phyloP scores from a whole-genome alignment of 2,888 invertebrate species.

The Agrotis clavis region DNA sequence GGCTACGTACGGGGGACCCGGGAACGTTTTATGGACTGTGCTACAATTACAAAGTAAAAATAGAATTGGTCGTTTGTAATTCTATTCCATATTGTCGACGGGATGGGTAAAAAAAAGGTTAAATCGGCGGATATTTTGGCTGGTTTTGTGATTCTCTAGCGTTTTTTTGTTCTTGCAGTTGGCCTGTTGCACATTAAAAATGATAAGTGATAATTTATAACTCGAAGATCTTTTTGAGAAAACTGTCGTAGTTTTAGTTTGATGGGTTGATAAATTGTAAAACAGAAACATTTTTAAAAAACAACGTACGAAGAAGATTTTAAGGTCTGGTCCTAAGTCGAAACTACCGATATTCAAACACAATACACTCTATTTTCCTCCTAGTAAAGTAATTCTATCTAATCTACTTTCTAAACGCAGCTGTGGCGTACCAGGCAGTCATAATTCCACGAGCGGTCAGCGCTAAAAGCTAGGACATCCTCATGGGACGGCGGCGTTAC shows the following conservation, averaged over 20 bases:
- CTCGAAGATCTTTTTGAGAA: too few relatives aligned
- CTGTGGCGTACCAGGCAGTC: conserved; percentile 73
- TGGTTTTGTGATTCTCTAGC: conserved; percentile 42
- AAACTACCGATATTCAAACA: conserved; percentile 51
- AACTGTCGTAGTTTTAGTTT: too few relatives aligned
- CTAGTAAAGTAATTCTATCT: conserved; percentile 63
- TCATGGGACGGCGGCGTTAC: conserved; percentile 72
- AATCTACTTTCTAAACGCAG: conserved; percentile 69
- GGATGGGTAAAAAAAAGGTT: conserved; percentile 69
- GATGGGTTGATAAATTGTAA: not conserved
- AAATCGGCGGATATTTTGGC: conserved; percentile 65
- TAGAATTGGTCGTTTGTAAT: conserved; percentile 88
- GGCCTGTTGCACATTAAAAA: conserved; percentile 8
- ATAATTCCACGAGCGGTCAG: conserved; percentile 79
- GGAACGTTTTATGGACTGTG: conserved; percentile 88
- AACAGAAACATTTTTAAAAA: not conserved
- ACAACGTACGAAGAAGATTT: not conserved
- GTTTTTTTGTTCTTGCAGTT: conserved; percentile 24
- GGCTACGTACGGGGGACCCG: conserved; percentile 75
- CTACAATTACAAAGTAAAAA: conserved; percentile 91
- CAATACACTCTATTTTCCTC: conserved; percentile 62
- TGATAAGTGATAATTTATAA: not conserved
- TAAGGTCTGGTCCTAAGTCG: not conserved
- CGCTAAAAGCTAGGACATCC: conserved; percentile 81
- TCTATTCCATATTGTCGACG: conserved; percentile 83